Evolutionary conservation across 2,113 vertebrate genomes (phyloP).

Genomic region (Odontophorus gujanensis): DNA sequence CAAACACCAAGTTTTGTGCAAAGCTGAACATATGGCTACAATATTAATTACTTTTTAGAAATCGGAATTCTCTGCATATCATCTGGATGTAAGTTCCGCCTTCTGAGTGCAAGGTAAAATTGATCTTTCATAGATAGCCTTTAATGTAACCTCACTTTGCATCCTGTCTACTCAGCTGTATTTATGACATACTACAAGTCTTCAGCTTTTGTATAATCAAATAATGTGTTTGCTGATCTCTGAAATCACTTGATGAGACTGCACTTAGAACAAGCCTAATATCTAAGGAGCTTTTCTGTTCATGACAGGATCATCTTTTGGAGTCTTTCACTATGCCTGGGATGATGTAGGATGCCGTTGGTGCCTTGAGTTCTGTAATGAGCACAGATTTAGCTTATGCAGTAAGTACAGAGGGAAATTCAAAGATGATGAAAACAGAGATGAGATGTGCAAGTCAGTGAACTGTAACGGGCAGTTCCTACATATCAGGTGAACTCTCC

Average conservation of each 20-base stretch:
- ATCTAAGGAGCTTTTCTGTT: neutral
- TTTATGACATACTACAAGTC: neutral
- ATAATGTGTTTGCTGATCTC: neutral
- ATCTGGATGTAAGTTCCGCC: neutral
- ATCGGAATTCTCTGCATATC: neutral
- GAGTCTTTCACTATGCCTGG: neutral
- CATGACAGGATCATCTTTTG: neutral
- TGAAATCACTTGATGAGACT: neutral
- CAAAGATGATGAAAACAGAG: neutral
- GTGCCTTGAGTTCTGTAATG: neutral
- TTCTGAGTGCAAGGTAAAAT: neutral
- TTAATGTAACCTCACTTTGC: neutral
- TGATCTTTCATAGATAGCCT: neutral
- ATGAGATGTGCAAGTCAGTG: neutral
- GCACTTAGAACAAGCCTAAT: neutral
- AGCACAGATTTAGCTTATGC: neutral
- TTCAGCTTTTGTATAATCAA: neutral
- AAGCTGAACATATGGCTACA: neutral
- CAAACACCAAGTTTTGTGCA: neutral
- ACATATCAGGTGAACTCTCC: neutral
- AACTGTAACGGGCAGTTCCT: neutral
- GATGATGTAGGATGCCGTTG: neutral
- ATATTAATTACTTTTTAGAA: neutral
- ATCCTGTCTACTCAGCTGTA: neutral
- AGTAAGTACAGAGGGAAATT: neutral